These are phyloP conservation scores for Cassiopea andromeda DNA, from an alignment of 30 jellyfish, hydroid and myxozoan species.

Conservation along the genomic window DNA sequence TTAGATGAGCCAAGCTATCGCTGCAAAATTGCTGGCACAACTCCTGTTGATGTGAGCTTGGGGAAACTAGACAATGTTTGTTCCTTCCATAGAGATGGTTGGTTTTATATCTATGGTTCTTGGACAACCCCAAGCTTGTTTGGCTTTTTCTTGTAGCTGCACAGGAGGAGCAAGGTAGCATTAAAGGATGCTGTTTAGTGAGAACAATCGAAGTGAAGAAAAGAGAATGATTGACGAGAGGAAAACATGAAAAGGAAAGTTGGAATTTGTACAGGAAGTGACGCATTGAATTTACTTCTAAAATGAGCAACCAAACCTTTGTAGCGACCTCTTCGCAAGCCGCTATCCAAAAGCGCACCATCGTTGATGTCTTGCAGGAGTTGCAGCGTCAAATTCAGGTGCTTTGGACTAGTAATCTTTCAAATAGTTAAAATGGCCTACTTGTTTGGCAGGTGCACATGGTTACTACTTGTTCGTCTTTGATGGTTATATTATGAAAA, in stretches of 20 bases:
- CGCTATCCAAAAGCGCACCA: constrained; percentile 75
- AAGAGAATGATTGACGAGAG: constrained; percentile 42
- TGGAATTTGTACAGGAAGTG: constrained; percentile 73
- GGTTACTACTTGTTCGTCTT: neutral
- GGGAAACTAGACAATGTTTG: no score
- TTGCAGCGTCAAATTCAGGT: constrained; percentile 87
- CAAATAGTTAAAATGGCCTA: constrained; percentile 3
- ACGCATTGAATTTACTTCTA: constrained; percentile 51
- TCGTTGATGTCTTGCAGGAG: constrained; percentile 75
- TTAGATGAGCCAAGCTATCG: no score
- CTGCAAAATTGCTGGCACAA: no score
- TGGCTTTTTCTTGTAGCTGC: neutral
- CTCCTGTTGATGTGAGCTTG: no score
- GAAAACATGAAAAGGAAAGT: constrained; percentile 26
- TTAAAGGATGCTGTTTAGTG: constrained; percentile 18
- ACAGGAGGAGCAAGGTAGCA: constrained; percentile 15
- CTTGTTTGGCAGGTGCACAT: neutral
- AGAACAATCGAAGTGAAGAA: neutral
- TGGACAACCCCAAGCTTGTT: neutral
- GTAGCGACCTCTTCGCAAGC: constrained; percentile 59
- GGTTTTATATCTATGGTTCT: no score
- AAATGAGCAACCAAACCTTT: constrained; percentile 63
- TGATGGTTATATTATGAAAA: neutral
- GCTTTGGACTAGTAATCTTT: neutral
- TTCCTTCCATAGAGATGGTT: no score